Conservation (phyloP, 1,140 invertebrate species). For the Camponotus pennsylvanicus region DNA sequence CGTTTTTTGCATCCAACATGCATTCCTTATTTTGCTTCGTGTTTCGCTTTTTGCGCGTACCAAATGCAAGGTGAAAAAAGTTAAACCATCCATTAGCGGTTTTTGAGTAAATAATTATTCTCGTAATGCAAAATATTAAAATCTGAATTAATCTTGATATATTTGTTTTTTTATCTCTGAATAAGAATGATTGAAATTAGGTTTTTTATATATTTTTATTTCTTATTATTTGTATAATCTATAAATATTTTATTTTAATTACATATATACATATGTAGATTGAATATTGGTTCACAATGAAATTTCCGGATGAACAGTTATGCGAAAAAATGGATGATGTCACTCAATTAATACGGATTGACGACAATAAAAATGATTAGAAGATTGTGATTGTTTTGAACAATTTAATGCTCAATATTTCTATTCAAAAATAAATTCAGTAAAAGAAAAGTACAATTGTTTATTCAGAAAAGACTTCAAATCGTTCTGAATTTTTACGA, state of each 20-base stretch:
- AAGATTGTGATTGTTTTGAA: background rate
- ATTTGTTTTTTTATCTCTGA: background rate
- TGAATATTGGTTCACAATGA: background rate
- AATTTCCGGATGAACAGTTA: background rate
- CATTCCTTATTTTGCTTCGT: background rate
- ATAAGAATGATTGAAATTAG: too few relatives aligned
- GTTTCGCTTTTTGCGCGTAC: constrained; percentile 15
- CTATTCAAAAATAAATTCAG: background rate
- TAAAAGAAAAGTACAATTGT: background rate
- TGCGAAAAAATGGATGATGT: background rate
- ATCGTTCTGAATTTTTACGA: background rate
- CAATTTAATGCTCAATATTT: constrained; percentile 23
- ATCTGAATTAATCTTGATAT: background rate
- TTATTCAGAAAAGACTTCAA: background rate
- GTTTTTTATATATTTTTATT: too few relatives aligned
- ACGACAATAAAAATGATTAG: constrained; percentile 17
- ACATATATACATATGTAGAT: background rate
- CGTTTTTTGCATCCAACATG: background rate
- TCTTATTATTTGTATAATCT: background rate
- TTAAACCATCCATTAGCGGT: background rate
- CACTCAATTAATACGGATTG: background rate
- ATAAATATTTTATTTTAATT: constrained; percentile 1
- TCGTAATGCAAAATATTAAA: background rate
- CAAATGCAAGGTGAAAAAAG: background rate
- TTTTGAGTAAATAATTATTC: constrained; percentile 16